phyloP scores from a whole-genome alignment of 2,797 vertebrate species.

The Podargus strigoides region DNA sequence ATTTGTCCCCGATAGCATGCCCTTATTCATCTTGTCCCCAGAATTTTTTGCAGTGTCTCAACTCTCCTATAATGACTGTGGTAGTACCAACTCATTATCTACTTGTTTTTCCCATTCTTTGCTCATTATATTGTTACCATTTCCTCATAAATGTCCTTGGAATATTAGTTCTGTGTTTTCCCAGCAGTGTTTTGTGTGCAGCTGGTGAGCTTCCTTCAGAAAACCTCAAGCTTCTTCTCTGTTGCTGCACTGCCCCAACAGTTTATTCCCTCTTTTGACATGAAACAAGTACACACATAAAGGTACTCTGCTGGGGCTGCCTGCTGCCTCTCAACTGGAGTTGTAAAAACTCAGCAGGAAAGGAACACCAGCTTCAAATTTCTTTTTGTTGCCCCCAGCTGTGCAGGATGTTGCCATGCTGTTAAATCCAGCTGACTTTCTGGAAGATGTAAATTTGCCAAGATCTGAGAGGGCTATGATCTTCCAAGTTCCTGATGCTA shows the following conservation, averaged over 20 bases:
- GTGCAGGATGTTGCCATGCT: slow-evolving; percentile 58
- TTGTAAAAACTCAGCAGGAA: slow-evolving; percentile 62
- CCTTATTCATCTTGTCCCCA: slow-evolving; percentile 10
- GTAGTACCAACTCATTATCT: slow-evolving; percentile 39
- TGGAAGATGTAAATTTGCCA: slow-evolving; percentile 60
- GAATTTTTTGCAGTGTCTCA: background rate
- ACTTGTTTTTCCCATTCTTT: slow-evolving; percentile 27
- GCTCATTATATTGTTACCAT: slow-evolving; percentile 7
- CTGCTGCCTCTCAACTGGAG: slow-evolving; percentile 65
- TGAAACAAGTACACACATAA: slow-evolving; percentile 45
- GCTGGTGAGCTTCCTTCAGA: slow-evolving; percentile 54
- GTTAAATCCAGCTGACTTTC: slow-evolving; percentile 64
- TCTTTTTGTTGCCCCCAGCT: slow-evolving; percentile 43
- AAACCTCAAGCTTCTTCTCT: slow-evolving; percentile 27
- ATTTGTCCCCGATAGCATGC: background rate
- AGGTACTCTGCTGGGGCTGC: slow-evolving; percentile 61
- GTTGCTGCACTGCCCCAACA: slow-evolving; percentile 6
- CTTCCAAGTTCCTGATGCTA: slow-evolving; percentile 37
- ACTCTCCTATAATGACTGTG: background rate
- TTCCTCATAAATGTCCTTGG: slow-evolving; percentile 35
- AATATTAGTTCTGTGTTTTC: slow-evolving; percentile 49
- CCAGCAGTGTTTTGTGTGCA: slow-evolving; percentile 54
- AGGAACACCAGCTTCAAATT: slow-evolving; percentile 43
- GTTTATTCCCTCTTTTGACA: slow-evolving; percentile 62
- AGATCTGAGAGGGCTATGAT: slow-evolving; percentile 32